Evolutionary conservation across 2,888 invertebrate species (phyloP).

Genomic region (Rhyacophila evoluta): DNA sequence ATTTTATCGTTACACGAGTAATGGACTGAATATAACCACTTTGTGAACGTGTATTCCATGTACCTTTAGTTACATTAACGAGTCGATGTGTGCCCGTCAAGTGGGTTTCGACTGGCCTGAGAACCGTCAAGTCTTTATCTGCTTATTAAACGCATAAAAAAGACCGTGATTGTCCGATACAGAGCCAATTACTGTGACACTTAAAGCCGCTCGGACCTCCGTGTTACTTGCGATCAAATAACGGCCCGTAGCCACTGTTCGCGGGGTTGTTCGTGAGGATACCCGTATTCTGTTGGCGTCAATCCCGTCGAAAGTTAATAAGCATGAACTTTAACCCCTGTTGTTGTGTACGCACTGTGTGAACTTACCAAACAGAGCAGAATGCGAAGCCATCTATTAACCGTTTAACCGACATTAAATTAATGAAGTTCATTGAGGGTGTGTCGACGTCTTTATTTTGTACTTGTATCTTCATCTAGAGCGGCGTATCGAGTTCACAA

Average conservation of each 20-base stretch:
- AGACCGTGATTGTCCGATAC: conserved; percentile 48
- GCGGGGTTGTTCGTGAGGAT: neutral
- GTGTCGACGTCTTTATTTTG: neutral
- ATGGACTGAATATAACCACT: too few species aligned
- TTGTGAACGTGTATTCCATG: neutral
- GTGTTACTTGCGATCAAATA: neutral
- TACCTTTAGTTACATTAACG: neutral
- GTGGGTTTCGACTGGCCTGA: neutral
- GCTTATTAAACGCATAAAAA: conserved; percentile 44
- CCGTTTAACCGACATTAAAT: neutral
- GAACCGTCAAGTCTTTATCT: conserved; percentile 37
- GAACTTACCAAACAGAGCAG: neutral
- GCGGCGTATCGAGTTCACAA: neutral
- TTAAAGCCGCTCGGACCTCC: conserved; percentile 34
- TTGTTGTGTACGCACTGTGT: neutral
- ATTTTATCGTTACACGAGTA: neutral
- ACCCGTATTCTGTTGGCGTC: neutral
- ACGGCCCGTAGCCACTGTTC: neutral
- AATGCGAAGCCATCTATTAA: neutral
- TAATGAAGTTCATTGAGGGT: neutral
- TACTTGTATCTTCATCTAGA: neutral
- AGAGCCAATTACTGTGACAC: conserved; percentile 50
- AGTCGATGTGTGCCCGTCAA: neutral
- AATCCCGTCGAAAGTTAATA: neutral
- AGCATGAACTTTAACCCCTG: conserved; percentile 32